These are phyloP conservation scores for Typhlomys cinereus DNA, from an alignment of 2,113 vertebrate species.

Conservation along the genomic window DNA sequence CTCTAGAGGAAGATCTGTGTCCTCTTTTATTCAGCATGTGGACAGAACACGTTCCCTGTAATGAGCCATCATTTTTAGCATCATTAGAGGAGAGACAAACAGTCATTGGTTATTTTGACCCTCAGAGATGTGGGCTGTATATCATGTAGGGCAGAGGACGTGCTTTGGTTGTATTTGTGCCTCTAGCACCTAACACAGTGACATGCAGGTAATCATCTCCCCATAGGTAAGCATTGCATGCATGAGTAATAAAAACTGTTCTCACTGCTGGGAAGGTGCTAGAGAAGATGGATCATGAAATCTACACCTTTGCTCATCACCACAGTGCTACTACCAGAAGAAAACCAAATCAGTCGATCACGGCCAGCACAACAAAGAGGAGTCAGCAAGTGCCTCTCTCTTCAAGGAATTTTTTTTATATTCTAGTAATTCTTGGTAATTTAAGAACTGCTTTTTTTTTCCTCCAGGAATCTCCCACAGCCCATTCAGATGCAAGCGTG, in stretches of 20 bases:
- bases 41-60: too few relatives aligned
- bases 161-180: neutral
- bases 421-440: neutral
- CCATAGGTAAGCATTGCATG: neutral
- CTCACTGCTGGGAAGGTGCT: neutral
- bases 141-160: neutral
- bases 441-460: constrained; percentile 6
- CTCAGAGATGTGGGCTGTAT: neutral
- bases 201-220: neutral
- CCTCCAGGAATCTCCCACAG: neutral
- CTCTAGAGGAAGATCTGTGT: too few relatives aligned
- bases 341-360: neutral
- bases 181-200: neutral
- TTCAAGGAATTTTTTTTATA: neutral
- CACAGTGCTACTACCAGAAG: neutral
- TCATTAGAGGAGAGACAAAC: neutral
- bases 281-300: neutral
- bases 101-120: neutral
- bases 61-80: too few relatives aligned
- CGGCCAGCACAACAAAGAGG: neutral
- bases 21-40: too few relatives aligned
- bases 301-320: neutral
- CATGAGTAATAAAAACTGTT: neutral
- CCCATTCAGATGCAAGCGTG: neutral
- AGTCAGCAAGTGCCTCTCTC: neutral